A percentile compares a stretch with the other conserved stretches of the same genome.
These are phyloP conservation scores for Charaxes varanes DNA, from an alignment of 1,140 invertebrate species.

Conservation along the genomic window DNA sequence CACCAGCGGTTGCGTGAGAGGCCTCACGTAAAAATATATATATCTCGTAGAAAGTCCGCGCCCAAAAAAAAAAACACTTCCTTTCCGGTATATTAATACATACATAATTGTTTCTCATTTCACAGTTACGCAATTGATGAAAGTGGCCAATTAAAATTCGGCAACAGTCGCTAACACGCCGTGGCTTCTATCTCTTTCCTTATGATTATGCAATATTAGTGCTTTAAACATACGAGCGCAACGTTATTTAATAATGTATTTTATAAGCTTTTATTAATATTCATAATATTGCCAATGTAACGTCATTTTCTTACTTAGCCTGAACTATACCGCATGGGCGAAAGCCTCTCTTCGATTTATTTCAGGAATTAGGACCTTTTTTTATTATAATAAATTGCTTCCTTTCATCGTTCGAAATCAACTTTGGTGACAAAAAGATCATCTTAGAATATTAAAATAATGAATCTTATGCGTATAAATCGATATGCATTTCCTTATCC, in stretches of 20 bases:
- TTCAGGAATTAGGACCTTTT: too few species aligned
- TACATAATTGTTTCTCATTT: constrained; percentile 66
- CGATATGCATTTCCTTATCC: too few species aligned
- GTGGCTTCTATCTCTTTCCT: constrained; percentile 12
- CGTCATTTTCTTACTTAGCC: too few species aligned
- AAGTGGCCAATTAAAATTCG: constrained; percentile 67
- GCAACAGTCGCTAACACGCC: constrained; percentile 28
- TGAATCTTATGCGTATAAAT: too few species aligned
- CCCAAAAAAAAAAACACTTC: constrained; percentile 38
- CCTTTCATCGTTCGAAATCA: too few species aligned
- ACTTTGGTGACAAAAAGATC: too few species aligned
- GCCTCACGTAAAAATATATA: constrained; percentile 38
- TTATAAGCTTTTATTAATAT: constrained; percentile 1
- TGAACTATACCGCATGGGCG: too few species aligned
- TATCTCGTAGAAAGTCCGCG: constrained; percentile 45
- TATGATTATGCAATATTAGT: constrained; percentile 11
- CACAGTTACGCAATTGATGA: constrained; percentile 54
- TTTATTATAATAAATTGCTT: too few species aligned
- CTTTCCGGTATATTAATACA: constrained; percentile 63
- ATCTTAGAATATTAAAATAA: too few species aligned
- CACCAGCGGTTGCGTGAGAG: constrained; percentile 35
- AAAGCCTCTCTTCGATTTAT: too few species aligned
- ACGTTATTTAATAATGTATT: background rate
- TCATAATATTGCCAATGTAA: too few species aligned
- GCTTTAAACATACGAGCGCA: constrained; percentile 7